Evolutionary conservation across 2,797 vertebrate species (phyloP), one percentile per base, ranked within the genome.

Genomic region (Sebastes glaucus): DNA sequence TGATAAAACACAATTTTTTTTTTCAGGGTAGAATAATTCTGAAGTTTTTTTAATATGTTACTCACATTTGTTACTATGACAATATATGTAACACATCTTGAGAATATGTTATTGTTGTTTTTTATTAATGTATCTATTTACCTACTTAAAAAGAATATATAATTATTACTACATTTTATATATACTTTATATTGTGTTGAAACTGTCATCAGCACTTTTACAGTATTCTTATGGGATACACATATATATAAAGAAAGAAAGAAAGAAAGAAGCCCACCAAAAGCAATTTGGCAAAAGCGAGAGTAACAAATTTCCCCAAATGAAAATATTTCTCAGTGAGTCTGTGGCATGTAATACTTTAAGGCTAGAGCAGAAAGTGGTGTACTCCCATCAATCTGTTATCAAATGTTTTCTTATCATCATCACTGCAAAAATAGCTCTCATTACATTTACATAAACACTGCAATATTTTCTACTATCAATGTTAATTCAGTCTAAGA

Each of bases 391-490:
- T 25, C 59, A 61, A 38, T 72, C 64, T 57, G 11, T 33, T 69
- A 55, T 68, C 65, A 82, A 62, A 73, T 61, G 67, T 55, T 67
- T 75, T 80, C 32, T 80, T 75, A n/a, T 74, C 75, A 25, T 74
- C 77, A 71, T 69, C 18, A 13, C 6, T 22, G 22, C 72, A 72
- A 71, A 85, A 89, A 88, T 86, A 87, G 85, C 84, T 83, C 60
- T 86, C 32, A 88, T 90, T 70, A 73, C 27, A 56, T 35, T 75
- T 13, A 70, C 59, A 83, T 68, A 33, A 74, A 84, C 63, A 60
- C 53, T 14, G 59, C 11, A 65, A 60, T 65, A 67, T 59, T 73
- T 77, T 67, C 52, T 71, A 13, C 73, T 64, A 55, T 79, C 71
- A 63, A 10, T 67, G 61, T 49, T 83, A 86, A 87, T 70, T 71